Evolutionary conservation across 2,113 vertebrate genomes (phyloP), one percentile per base, ranked within the genome.

Genomic region (Bubo bubo): DNA sequence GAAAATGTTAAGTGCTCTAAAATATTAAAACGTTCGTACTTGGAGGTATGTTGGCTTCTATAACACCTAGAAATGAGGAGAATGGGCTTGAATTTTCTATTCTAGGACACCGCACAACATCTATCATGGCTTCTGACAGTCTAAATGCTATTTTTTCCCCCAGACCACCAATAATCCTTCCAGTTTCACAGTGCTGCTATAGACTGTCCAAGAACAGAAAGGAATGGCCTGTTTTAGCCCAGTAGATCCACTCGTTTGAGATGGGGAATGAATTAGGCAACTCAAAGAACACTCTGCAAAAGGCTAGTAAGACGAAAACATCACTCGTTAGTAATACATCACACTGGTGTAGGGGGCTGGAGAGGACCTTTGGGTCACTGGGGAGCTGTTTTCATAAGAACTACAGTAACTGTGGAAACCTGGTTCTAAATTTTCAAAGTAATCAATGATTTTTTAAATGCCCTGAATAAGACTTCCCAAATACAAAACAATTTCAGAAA

Each of bases 271-370:
- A 59, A 45, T n/a, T 5, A 21, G n/a, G 73, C 56, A 84, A 26
- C 47, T 32, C 60, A 23, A 26, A n/a, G 12, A 45, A 16, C 47
- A 9, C 85, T 49, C 39, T 39, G 67, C 47, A 24, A 5, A 53
- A 34, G 30, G 28, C 18, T 32, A 35, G 3, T 1, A 5, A 32
- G 62, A 56, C 9, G 37, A 47, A 47, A 88, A 6, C 28, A 28
- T 2, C 21, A 3, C 14, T 7, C 39, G 47, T 22, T 3, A 10
- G n/a, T 2, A 28, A 9, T 0, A 11, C 4, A 6, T 12, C 15
- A 4, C 43, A 39, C 37, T 5, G 53, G 34, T 8, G 18, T 4
- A 50, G 9, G 4, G 55, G 67, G 47, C 60, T 72, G 92, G 35
- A 81, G 49, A 60, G 50, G 41, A 43, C 21, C 28, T 41, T 7